phyloP scores from a whole-genome alignment of 1,140 invertebrate genomes.

The Chionoecetes opilio region DNA sequence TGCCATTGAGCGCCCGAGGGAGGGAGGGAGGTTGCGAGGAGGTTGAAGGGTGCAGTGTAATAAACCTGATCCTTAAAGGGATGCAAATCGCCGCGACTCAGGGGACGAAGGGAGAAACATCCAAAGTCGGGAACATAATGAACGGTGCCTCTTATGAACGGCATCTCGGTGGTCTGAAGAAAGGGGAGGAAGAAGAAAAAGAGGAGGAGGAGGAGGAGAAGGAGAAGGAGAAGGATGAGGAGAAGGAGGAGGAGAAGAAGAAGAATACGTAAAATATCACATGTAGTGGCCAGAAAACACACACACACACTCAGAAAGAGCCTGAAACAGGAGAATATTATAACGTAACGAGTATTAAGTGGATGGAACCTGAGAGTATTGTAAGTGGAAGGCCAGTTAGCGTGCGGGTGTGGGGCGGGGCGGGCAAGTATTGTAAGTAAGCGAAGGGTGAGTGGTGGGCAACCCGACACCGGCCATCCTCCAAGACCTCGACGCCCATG shows the following conservation, averaged over 20 bases:
- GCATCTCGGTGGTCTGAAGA: neutral
- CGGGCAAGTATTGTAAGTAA: conserved; percentile 37
- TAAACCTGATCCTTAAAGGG: conserved; percentile 20
- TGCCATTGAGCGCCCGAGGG: neutral
- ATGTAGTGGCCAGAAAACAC: neutral
- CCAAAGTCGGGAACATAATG: neutral
- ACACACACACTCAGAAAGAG: neutral
- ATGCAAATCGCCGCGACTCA: neutral
- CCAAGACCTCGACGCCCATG: neutral
- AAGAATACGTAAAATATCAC: too few species aligned
- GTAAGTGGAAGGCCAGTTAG: conserved; percentile 28
- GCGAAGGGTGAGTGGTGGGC: conserved; percentile 21
- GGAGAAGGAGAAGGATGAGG: neutral
- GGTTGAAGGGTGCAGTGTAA: neutral
- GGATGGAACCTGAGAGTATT: neutral
- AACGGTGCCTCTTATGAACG: neutral
- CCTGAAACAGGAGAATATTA: neutral
- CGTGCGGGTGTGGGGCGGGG: neutral
- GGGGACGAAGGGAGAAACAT: neutral
- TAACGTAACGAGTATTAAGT: neutral
- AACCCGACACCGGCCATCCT: neutral
- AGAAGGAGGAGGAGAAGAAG: neutral
- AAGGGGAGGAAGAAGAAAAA: neutral
- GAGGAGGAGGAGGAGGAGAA: neutral
- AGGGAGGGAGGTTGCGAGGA: neutral